Percentiles rank a stretch among this genome's conserved stretches.
phyloP scores from a whole-genome alignment of 92 coral and sea anemone genomes.

The Porites evermanni region DNA sequence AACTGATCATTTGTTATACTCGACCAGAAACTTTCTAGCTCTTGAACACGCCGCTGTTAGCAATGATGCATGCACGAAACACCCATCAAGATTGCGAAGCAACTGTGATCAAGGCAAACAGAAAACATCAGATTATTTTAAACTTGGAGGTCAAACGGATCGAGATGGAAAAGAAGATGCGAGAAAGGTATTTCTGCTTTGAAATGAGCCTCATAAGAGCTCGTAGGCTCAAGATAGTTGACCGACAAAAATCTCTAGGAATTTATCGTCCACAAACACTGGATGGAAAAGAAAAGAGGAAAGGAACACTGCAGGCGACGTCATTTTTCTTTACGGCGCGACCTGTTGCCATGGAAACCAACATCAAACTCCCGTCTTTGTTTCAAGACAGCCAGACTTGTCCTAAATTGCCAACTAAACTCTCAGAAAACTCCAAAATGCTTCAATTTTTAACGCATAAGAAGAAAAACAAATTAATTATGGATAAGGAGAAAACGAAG shows the following conservation, averaged over 20 bases:
- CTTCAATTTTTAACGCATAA: background rate
- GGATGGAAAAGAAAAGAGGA: slow-evolving; percentile 15
- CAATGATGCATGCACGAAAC: slow-evolving; percentile 16
- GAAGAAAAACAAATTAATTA: background rate
- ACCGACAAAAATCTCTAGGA: slow-evolving; percentile 83
- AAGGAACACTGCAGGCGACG: slow-evolving; percentile 19
- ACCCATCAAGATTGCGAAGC: slow-evolving; percentile 62
- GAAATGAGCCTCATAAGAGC: slow-evolving; percentile 79
- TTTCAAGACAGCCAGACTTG: background rate
- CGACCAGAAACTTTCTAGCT: too few relatives aligned
- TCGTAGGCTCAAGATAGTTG: slow-evolving; percentile 60
- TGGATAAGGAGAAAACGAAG: background rate
- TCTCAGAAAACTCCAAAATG: background rate
- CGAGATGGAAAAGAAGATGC: slow-evolving; percentile 78
- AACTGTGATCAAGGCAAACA: slow-evolving; percentile 74
- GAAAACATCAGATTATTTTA: slow-evolving; percentile 87
- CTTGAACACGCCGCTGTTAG: too few relatives aligned
- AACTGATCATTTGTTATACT: too few relatives aligned
- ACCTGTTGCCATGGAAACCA: slow-evolving; percentile 60
- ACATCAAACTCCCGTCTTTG: slow-evolving; percentile 60
- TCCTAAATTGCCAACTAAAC: background rate
- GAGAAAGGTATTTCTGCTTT: slow-evolving; percentile 76
- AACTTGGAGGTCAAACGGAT: slow-evolving; percentile 84
- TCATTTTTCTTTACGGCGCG: slow-evolving; percentile 44
- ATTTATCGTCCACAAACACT: slow-evolving; percentile 66